phyloP scores from a whole-genome alignment of 2,888 invertebrate genomes.

The Caenorhabditis parvicauda region DNA sequence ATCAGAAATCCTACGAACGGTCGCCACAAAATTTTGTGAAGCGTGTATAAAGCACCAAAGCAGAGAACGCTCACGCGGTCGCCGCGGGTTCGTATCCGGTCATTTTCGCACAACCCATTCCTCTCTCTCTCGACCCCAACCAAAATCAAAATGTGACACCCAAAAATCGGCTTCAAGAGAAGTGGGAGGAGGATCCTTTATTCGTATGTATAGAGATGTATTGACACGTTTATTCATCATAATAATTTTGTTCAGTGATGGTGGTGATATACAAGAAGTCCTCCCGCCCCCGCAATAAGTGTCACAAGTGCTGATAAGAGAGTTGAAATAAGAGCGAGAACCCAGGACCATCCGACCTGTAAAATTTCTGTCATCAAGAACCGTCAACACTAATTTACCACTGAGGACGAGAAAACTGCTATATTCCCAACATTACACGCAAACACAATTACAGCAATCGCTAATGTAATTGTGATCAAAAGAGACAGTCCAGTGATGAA shows the following conservation, averaged over 20 bases:
- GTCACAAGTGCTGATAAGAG: slow-evolving; percentile 11
- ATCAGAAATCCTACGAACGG: too few relatives aligned
- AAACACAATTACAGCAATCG: slow-evolving; percentile 14
- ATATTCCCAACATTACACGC: slow-evolving; percentile 6
- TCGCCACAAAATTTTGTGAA: too few relatives aligned
- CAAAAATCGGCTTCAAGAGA: not conserved
- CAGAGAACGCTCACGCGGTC: too few relatives aligned
- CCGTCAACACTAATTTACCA: not conserved
- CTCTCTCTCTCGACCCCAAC: too few relatives aligned
- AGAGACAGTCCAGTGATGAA: slow-evolving; percentile 12
- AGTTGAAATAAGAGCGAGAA: slow-evolving; percentile 14
- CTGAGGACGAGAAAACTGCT: not conserved
- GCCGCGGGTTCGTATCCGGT: too few relatives aligned
- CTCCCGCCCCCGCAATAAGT: slow-evolving; percentile 13
- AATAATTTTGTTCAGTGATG: not conserved
- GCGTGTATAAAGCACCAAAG: too few relatives aligned
- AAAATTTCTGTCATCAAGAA: not conserved
- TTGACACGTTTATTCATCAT: not conserved
- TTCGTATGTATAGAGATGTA: too few relatives aligned
- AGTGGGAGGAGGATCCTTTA: too few relatives aligned
- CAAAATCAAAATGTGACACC: slow-evolving; percentile 1
- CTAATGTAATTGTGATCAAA: slow-evolving; percentile 17
- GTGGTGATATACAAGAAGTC: not conserved
- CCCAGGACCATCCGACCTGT: slow-evolving; percentile 30
- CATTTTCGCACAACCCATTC: too few relatives aligned